Evolutionary conservation across 2,797 vertebrate species (phyloP).

Genomic region (Silurus aristotelis): DNA sequence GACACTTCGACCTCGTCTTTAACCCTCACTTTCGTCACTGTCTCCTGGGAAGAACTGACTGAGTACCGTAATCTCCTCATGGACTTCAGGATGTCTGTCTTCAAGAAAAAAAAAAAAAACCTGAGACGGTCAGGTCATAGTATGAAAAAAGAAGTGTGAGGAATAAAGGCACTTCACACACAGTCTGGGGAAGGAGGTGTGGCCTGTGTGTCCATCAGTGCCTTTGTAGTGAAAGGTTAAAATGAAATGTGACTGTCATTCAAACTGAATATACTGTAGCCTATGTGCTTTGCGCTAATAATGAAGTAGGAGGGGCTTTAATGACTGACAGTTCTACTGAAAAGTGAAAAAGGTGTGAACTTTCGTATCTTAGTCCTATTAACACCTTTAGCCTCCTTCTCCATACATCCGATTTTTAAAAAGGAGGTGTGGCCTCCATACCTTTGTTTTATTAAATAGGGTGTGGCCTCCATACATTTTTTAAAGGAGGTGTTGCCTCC

Average conservation of each 20-base stretch:
- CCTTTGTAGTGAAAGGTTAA: neutral
- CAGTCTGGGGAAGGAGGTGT: neutral
- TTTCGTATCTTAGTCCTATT: too few relatives aligned
- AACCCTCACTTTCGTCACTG: slow-evolving; percentile 34
- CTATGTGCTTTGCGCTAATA: too few relatives aligned
- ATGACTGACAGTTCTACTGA: too few relatives aligned
- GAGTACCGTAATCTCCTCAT: neutral
- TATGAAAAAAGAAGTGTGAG: neutral
- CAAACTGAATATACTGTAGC: too few relatives aligned
- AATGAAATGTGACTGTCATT: neutral
- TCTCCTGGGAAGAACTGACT: slow-evolving; percentile 21
- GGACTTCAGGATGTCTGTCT: slow-evolving; percentile 22
- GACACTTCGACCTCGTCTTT: slow-evolving; percentile 46
- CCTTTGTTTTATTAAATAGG: too few relatives aligned
- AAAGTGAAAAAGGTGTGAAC: neutral
- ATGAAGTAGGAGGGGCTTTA: neutral
- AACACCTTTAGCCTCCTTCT: too few relatives aligned
- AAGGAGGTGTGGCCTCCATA: too few relatives aligned
- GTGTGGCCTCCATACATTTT: too few relatives aligned
- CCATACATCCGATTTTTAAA: too few relatives aligned
- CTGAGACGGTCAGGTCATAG: neutral
- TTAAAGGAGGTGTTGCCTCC: neutral
- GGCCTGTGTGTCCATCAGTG: neutral
- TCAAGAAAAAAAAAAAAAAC: slow-evolving; percentile 3
- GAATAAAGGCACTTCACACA: neutral